phyloP scores from a whole-genome alignment of 2,113 vertebrate genomes.

The Python bivittatus region DNA sequence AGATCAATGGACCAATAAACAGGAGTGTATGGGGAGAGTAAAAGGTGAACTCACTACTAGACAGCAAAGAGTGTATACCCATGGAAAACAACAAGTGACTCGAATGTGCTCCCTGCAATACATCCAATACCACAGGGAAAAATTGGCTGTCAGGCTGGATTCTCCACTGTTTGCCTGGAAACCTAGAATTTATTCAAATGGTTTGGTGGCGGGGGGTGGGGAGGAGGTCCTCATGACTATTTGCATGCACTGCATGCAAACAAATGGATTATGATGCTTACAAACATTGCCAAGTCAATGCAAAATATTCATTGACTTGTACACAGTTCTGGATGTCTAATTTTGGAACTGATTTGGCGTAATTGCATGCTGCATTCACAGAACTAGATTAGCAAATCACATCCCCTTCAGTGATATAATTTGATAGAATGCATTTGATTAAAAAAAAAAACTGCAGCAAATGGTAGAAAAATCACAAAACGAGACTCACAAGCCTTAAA shows the following conservation, averaged over 20 bases:
- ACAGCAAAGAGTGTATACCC: neutral
- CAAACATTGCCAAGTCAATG: neutral
- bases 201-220: neutral
- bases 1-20: neutral
- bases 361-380: neutral
- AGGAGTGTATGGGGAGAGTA: neutral
- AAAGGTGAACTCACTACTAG: neutral
- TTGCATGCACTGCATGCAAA: neutral
- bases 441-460: neutral
- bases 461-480: neutral
- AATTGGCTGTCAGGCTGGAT: neutral
- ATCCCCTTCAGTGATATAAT: neutral
- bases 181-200: neutral
- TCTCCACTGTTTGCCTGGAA: neutral
- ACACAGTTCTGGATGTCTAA: neutral
- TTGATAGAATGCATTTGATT: neutral
- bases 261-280: neutral
- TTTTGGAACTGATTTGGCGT: neutral
- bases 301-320: conserved; percentile 5
- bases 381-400: neutral
- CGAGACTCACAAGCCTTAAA: neutral
- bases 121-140: neutral
- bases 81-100: neutral
- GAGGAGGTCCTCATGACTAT: neutral
- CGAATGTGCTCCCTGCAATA: neutral